Base-by-base conservation (phyloP, 2,797 vertebrate genomes). In the Naso thynnoides region DNA sequence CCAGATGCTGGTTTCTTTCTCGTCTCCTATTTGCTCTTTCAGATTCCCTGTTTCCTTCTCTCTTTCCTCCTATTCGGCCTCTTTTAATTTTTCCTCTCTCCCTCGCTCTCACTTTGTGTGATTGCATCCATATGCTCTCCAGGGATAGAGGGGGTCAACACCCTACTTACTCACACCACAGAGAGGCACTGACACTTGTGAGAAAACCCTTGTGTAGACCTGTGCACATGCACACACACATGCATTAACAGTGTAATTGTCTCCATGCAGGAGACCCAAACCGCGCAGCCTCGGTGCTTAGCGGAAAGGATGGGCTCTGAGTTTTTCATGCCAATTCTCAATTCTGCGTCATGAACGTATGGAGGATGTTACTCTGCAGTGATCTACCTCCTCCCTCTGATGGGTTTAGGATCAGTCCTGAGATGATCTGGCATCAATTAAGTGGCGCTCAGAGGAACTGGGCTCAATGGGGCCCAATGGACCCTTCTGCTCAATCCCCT, bases 391-490 rank as follows among this genome's bases (percentile, higher is more conserved):
- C 66, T 79, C 49, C 72, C 71, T 64, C 68, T 60, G 71, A 75
- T 89, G 71, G 83, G 76, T 86, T 88, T 80, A 80, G 84, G 70
- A 86, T 58, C 64, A 85, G 84, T 78, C 86, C 85, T 82, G 78
- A 88, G 71, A 89, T 76, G 89, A 87, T 94, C 94, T 95, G 93
- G 94, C 85, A 92, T 90, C 92, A 88, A 93, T 95, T 95, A 93
- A 88, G 90, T 83, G 75, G 79, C 70, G 74, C 79, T 89, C 77
- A 87, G 79, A 89, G 89, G 89, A 92, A 86, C 82, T 33, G 49
- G 53, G 81, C 78, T 85, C 65, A 81, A 91, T 82, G 91, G 89
- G 88, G 86, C 87, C 92, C 86, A 72, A 70, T 83, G 89, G 87
- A 89, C 89, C 86, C 89, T 72, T 80, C 81, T 84, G 82, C 84